Conservation (phyloP, 2,113 vertebrate species). For the Eretmochelys imbricata region DNA sequence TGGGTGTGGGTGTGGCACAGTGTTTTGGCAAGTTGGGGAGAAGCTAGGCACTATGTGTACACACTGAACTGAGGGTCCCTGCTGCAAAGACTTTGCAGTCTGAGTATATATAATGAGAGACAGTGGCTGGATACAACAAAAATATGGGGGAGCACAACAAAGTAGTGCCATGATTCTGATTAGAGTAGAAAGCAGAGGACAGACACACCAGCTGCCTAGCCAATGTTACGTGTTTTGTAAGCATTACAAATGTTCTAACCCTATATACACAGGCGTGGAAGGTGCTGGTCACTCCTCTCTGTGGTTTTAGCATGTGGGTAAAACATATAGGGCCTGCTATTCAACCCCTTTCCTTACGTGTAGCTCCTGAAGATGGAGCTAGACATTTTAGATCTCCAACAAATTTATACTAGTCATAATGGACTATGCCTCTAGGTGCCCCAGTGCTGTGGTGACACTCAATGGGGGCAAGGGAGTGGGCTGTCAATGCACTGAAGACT, state of each 20-base stretch:
- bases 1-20: too few relatives aligned
- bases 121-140: too few relatives aligned
- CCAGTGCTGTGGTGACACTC: background rate
- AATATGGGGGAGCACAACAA: too few relatives aligned
- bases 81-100: background rate
- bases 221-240: too few relatives aligned
- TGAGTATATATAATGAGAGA: background rate
- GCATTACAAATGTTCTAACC: too few relatives aligned
- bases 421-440: background rate
- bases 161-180: too few relatives aligned
- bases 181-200: too few relatives aligned
- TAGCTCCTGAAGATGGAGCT: background rate
- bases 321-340: background rate
- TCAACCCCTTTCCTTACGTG: background rate
- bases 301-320: background rate
- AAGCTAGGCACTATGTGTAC: background rate
- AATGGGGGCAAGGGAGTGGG: background rate
- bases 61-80: background rate
- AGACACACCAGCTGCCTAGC: too few relatives aligned
- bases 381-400: background rate
- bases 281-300: background rate
- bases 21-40: too few relatives aligned
- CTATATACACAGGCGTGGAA: rapidly evolving
- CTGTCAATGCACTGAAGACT: background rate
- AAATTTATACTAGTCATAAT: background rate